Percentiles rank a stretch among this genome's conserved stretches.
Evolutionary conservation across 2,797 vertebrate species (phyloP).

Genomic region (Mormyrus proboscirostris): DNA sequence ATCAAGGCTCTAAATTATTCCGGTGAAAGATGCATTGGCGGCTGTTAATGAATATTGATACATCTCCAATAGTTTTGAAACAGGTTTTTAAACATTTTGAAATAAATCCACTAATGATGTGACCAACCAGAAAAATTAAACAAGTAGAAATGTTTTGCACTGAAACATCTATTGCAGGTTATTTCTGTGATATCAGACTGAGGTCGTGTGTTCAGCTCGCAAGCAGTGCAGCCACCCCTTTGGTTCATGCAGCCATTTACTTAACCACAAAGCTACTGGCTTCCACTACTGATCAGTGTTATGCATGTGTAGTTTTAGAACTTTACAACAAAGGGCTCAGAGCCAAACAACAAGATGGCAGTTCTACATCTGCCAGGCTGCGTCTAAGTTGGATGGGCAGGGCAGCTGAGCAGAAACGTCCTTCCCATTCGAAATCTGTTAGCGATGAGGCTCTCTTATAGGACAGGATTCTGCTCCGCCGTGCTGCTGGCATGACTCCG

Average conservation of each 20-base stretch:
- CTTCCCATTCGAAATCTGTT: neutral
- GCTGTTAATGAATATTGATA: neutral
- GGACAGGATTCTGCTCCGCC: neutral
- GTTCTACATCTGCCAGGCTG: neutral
- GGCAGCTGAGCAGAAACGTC: slow-evolving; percentile 34
- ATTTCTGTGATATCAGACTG: neutral
- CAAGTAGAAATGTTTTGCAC: neutral
- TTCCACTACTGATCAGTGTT: neutral
- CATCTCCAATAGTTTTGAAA: neutral
- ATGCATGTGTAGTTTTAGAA: neutral
- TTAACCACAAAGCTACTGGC: neutral
- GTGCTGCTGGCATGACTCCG: neutral
- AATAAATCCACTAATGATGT: neutral
- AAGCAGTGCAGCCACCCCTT: neutral
- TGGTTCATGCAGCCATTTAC: neutral
- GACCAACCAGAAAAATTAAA: neutral
- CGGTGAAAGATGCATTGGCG: neutral
- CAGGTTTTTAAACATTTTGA: neutral
- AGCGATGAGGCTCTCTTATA: neutral
- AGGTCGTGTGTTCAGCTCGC: neutral
- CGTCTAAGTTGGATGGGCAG: neutral
- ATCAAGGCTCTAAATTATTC: neutral
- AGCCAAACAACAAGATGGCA: neutral
- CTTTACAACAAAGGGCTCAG: neutral
- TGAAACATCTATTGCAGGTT: neutral